Conservation (phyloP, 2,888 invertebrate genomes). For the Mycalesis mineus region DNA sequence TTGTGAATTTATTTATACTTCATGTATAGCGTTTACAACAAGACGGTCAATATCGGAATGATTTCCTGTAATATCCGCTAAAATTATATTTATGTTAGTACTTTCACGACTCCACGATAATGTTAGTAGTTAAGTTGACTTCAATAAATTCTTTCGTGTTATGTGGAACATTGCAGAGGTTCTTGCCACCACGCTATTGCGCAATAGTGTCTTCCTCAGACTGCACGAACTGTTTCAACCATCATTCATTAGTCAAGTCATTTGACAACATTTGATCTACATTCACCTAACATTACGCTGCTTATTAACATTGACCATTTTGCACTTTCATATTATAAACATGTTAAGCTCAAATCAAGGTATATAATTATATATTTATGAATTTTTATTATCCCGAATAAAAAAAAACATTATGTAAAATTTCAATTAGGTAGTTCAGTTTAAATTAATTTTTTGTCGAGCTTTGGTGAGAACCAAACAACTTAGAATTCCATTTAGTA, state of each 20-base stretch:
- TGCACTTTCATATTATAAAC: too few relatives aligned
- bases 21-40: not conserved
- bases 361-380: too few relatives aligned
- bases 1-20: too few relatives aligned
- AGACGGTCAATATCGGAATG: not conserved
- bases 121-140: slow-evolving; percentile 2
- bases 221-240: slow-evolving; percentile 4
- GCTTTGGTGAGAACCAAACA: too few relatives aligned
- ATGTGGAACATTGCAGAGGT: slow-evolving; percentile 56
- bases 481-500: too few relatives aligned
- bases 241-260: not conserved
- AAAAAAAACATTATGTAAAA: too few relatives aligned
- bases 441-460: too few relatives aligned
- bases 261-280: not conserved
- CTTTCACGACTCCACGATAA: slow-evolving; percentile 2
- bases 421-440: too few relatives aligned
- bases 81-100: not conserved
- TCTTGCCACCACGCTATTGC: slow-evolving; percentile 47
- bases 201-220: slow-evolving; percentile 40
- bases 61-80: not conserved
- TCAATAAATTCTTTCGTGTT: slow-evolving; percentile 47
- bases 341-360: too few relatives aligned
- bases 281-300: not conserved
- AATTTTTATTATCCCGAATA: too few relatives aligned
- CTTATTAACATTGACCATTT: too few relatives aligned